These are phyloP conservation scores for Excalfactoria chinensis DNA, from an alignment of 2,113 vertebrate genomes.

Conservation along the genomic window DNA sequence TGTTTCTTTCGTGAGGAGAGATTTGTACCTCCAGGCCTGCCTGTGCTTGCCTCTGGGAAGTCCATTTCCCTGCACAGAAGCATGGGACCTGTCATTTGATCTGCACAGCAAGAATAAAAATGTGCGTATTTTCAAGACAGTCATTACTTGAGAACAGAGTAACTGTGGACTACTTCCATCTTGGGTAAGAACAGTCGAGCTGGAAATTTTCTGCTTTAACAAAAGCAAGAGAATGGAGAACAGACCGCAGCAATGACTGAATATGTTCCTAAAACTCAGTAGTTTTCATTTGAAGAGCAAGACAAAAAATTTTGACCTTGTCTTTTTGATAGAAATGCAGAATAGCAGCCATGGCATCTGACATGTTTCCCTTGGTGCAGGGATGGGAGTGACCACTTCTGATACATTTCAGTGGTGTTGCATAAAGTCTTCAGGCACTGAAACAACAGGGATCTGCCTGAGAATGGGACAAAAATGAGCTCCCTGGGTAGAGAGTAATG, in stretches of 20 bases:
- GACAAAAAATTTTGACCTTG: not conserved
- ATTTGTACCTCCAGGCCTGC: not conserved
- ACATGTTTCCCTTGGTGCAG: not conserved
- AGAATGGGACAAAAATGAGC: not conserved
- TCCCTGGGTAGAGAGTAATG: not conserved
- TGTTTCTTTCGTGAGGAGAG: not conserved
- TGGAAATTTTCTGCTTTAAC: not conserved
- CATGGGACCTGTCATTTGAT: accelerated
- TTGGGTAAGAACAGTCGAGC: not conserved
- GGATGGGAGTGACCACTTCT: not conserved
- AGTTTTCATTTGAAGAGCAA: not conserved
- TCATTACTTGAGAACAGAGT: not conserved
- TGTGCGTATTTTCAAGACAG: not conserved
- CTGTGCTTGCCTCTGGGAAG: not conserved
- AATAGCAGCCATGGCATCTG: not conserved
- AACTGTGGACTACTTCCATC: not conserved
- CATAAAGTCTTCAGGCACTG: not conserved
- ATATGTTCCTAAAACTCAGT: not conserved
- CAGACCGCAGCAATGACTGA: not conserved
- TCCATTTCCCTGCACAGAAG: not conserved
- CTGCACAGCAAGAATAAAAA: not conserved
- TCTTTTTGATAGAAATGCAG: not conserved
- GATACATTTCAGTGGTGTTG: not conserved
- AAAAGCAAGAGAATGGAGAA: not conserved
- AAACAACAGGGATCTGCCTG: not conserved